Percentiles rank a stretch among this genome's conserved stretches.
Conservation (phyloP, 37 sponge, comb jelly and placozoan species). For the Spongia lamella region DNA sequence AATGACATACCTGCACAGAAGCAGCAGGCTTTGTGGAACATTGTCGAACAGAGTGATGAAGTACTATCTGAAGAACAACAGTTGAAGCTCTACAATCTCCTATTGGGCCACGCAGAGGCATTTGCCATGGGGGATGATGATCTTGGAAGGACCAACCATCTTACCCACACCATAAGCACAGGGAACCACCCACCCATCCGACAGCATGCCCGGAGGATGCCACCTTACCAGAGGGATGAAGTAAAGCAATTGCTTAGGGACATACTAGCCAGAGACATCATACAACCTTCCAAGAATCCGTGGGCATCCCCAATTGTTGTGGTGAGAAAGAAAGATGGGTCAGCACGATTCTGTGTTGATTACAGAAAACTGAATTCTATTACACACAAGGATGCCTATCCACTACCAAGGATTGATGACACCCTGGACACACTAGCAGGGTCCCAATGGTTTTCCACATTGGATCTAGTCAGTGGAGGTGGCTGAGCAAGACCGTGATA, state of each 20-base stretch:
- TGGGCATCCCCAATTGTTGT: conserved; percentile 43
- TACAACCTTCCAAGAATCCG: conserved; percentile 21
- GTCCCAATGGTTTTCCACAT: neutral
- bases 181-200: conserved; percentile 20
- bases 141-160: neutral
- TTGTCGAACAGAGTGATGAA: too few relatives aligned
- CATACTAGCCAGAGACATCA: conserved; percentile 10
- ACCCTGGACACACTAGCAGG: neutral
- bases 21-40: too few relatives aligned
- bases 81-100: too few relatives aligned
- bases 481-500: conserved; percentile 11
- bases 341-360: conserved; percentile 12
- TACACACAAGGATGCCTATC: conserved; percentile 23
- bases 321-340: conserved; percentile 22
- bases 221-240: conserved; percentile 1
- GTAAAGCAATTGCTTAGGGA: conserved; percentile 2
- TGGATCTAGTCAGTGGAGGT: conserved; percentile 18
- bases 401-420: conserved; percentile 14
- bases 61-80: too few relatives aligned
- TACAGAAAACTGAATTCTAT: conserved; percentile 12
- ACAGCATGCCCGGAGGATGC: conserved; percentile 6
- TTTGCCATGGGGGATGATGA: conserved; percentile 8
- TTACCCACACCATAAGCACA: conserved; percentile 13
- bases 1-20: too few relatives aligned
- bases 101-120: conserved; percentile 14